Conservation (phyloP, 2,797 vertebrate genomes). For the Adrianichthys oophorus region DNA sequence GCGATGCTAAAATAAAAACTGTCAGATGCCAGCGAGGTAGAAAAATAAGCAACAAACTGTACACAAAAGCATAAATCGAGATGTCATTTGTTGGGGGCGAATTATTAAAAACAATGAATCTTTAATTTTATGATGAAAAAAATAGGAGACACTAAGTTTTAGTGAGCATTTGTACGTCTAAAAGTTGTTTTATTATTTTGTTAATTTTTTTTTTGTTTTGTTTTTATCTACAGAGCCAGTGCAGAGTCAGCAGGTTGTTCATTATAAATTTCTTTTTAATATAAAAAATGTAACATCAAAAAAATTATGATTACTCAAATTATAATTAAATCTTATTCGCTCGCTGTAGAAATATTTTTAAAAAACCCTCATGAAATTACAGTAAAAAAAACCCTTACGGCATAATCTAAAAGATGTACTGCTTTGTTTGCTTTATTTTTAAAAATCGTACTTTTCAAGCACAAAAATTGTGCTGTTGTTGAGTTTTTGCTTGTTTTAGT, state of each 20-base stretch:
- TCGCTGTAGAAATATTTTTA: not conserved
- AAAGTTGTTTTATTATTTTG: not conserved
- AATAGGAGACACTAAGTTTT: not conserved
- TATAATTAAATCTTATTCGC: too few relatives aligned
- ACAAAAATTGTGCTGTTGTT: too few relatives aligned
- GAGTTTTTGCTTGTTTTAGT: too few relatives aligned
- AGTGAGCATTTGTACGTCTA: not conserved
- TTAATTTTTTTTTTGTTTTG: not conserved
- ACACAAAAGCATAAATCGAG: constrained; percentile 48
- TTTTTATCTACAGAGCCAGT: not conserved
- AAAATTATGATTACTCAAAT: too few relatives aligned
- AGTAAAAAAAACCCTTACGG: too few relatives aligned
- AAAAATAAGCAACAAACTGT: constrained; percentile 34
- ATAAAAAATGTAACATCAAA: too few relatives aligned
- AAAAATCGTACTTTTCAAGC: too few relatives aligned
- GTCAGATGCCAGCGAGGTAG: constrained; percentile 48
- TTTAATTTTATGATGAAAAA: constrained; percentile 12
- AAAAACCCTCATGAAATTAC: not conserved
- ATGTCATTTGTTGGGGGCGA: constrained; percentile 25
- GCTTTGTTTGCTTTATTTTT: too few relatives aligned
- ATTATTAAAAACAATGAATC: constrained; percentile 27
- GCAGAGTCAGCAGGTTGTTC: too few relatives aligned
- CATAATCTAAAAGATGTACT: too few relatives aligned
- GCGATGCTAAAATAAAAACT: constrained; percentile 56
- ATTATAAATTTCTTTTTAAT: too few relatives aligned